Evolutionary conservation across 2,113 vertebrate genomes (phyloP), one percentile per base, ranked within the genome.

Genomic region (Silurus meridionalis): DNA sequence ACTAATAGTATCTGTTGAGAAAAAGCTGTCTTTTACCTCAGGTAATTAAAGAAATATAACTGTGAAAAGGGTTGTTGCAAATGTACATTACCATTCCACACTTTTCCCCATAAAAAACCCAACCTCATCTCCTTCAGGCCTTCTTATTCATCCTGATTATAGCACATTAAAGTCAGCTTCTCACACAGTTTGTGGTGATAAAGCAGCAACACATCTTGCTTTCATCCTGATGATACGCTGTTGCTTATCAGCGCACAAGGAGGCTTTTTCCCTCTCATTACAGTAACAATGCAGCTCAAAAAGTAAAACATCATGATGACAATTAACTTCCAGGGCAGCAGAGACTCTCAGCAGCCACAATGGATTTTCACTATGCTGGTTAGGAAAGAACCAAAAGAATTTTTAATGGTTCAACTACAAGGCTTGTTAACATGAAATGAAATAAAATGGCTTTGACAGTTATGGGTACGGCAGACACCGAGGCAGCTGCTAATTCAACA

Each of bases 231-330:
- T 58, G 13, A 58, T 75, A 74, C 21, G 57, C 28, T 84, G 83
- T 84, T 15, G 69, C 37, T 74, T 91, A 92, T 92, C 83, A 90
- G 37, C 89, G 85, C 89, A 93, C 11, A 28, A 87, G 88, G 91
- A 89, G 75, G 87, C 86, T 78, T 92, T 91, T 92, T 91, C 92
- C 93, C 91, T 93, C 90, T 91, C 86, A 91, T 92, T 92, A 92
- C 89, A 78, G 85, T 84, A 80, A 80, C 74, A 91, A 90, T 92
- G 91, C 89, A 84, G 91, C 91, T 91, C 90, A 87, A 89, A 89
- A 7, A 89, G 91, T 37, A 93, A 93, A 83, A 91, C 90, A 85
- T 90, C 74, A 75, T 87, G 87, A 86, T 88, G 90, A 92, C 92
- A 94, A 94, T 94, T 93, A 94, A 87, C 67, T 60, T 63, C 11